Percentiles rank a stretch among this genome's conserved stretches.
These are phyloP conservation scores for Linyphia triangularis DNA, from an alignment of 2,888 invertebrate species.

Conservation along the genomic window DNA sequence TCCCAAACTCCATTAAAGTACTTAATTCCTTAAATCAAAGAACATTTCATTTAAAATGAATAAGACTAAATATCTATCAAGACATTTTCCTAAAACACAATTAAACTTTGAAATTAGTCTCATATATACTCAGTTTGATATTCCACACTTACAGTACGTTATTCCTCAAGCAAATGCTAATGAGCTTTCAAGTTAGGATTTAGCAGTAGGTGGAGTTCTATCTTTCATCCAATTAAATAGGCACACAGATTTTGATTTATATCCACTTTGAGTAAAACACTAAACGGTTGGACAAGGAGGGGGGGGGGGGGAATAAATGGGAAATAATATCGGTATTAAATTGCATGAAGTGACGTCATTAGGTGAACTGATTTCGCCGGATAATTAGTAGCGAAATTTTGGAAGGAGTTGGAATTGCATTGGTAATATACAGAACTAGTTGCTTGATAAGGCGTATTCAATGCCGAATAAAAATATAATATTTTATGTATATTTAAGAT, in stretches of 20 bases:
- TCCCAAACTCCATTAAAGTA: not conserved
- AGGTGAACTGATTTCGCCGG: too few relatives aligned
- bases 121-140: too few relatives aligned
- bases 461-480: too few relatives aligned
- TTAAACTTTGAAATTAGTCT: not conserved
- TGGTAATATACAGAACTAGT: too few relatives aligned
- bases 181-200: not conserved
- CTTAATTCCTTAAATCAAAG: not conserved
- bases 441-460: too few relatives aligned
- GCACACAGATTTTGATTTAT: slow-evolving; percentile 4
- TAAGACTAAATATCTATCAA: slow-evolving; percentile 3
- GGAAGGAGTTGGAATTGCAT: too few relatives aligned
- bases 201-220: not conserved
- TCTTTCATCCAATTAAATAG: slow-evolving; percentile 17
- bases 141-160: not conserved
- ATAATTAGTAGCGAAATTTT: too few relatives aligned
- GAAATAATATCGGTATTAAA: not conserved
- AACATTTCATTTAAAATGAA: not conserved
- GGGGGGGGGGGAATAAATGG: too few relatives aligned
- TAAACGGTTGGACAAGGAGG: too few relatives aligned
- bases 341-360: too few relatives aligned
- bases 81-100: not conserved
- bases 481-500: too few relatives aligned
- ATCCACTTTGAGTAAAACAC: not conserved
- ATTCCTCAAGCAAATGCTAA: not conserved